Base-by-base conservation (phyloP, 1,140 invertebrate genomes). In the Diuraphis noxia region DNA sequence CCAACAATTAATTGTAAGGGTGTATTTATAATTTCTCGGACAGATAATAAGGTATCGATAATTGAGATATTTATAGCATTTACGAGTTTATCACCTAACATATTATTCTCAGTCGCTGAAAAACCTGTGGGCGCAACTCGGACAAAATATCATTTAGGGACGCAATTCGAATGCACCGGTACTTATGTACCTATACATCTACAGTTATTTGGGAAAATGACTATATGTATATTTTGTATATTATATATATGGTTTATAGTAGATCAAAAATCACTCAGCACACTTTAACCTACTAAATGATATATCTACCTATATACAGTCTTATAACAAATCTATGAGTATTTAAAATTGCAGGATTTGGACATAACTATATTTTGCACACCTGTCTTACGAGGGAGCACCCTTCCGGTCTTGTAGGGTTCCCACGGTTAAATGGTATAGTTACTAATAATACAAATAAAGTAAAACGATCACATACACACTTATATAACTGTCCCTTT, bases 381-480 rank as follows among this genome's bases (percentile, higher is more conserved):
- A 56, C 86, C 49, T 56, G 36, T 56, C 25, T n/a, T 84, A 41
- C 25, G 19, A 41, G 6, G 13, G 25, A 87, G 23, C 7, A 38
- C 85, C 85, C 49, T 87, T 40, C 85, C 49, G 49, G 49, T 38
- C 34, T 36, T 63, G 52, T 56, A 88, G 25, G 13, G 40, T 63
- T 88, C 86, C 86, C 86, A 88, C 86, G 86, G 49, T 23, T 30
- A 38, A 88, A 56, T 40, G 23, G n/a, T n/a, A 56, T 40, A 49
- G 43, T 3, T 49, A 86, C n/a, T 9, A n/a, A n/a, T n/a, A n/a
- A n/a, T 49, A 36, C 10, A 41, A 25, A 36, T 82, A 40, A 41
- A 41, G 10, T 84, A 34, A 84, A 84, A 84, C 82, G 41, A 17
- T 84, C 82, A 43, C 23, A 49, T 36, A 23, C 46, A 49, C 34